Evolutionary conservation across 37 sponge, comb jelly and placozoan species (phyloP).

Genomic region (Eunapius fragilis): DNA sequence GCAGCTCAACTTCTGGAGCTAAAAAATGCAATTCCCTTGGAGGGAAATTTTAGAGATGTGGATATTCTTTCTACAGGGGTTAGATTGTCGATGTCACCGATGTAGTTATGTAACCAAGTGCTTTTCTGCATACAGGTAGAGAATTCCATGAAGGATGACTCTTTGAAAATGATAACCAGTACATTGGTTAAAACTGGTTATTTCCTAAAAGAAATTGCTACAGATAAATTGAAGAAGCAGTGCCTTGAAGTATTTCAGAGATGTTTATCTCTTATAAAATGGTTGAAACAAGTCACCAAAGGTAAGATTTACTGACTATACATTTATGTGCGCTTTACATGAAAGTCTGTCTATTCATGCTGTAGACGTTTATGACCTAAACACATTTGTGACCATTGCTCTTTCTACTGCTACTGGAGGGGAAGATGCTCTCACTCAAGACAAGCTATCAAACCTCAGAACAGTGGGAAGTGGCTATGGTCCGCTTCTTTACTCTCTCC

Average conservation of each 20-base stretch:
- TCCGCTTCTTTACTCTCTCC: slow-evolving; percentile 44
- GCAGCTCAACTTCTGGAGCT: slow-evolving; percentile 26
- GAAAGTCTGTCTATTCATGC: not conserved
- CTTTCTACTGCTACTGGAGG: slow-evolving; percentile 65
- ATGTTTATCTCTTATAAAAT: slow-evolving; percentile 37
- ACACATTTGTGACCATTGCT: slow-evolving; percentile 64
- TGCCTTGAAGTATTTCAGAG: slow-evolving; percentile 30
- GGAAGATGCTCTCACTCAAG: slow-evolving; percentile 52
- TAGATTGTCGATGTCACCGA: slow-evolving; percentile 1
- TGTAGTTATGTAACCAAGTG: no score
- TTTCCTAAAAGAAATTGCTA: slow-evolving; percentile 33
- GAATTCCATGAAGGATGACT: slow-evolving; percentile 41
- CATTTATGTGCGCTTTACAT: not conserved
- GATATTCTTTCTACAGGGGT: slow-evolving; percentile 29
- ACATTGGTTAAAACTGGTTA: slow-evolving; percentile 13
- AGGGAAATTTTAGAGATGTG: slow-evolving; percentile 44
- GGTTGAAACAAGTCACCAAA: slow-evolving; percentile 54
- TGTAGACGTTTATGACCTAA: slow-evolving; percentile 49
- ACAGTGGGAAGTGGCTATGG: slow-evolving; percentile 65
- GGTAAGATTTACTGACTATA: not conserved
- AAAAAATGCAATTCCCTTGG: slow-evolving; percentile 16
- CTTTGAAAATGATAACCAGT: slow-evolving; percentile 9
- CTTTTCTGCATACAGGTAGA: not conserved
- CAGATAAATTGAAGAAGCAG: slow-evolving; percentile 16
- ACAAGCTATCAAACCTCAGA: slow-evolving; percentile 57